Evolutionary conservation across 1,140 invertebrate species (phyloP).

Genomic region (Nilaparvata lugens): DNA sequence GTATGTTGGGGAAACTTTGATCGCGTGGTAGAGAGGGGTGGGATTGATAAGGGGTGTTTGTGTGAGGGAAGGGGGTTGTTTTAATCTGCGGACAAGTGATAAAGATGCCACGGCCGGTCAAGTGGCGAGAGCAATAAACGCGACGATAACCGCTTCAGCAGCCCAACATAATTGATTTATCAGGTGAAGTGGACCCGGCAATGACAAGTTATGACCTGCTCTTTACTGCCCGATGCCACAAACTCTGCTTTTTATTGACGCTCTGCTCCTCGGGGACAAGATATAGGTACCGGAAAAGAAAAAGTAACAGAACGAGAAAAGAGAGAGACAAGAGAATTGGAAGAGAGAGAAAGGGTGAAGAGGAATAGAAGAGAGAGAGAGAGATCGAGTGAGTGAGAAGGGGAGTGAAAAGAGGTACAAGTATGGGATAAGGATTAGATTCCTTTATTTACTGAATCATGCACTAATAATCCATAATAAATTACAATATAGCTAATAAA

Average conservation of each 20-base stretch:
- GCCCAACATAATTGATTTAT: not conserved
- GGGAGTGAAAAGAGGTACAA: not conserved
- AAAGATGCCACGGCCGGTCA: not conserved
- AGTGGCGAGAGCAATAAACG: too few relatives aligned
- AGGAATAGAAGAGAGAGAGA: not conserved
- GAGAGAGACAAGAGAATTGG: not conserved
- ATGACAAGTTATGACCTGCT: conserved; percentile 1
- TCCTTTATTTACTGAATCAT: too few relatives aligned
- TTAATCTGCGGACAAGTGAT: conserved; percentile 4
- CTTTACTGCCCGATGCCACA: not conserved
- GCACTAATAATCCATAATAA: too few relatives aligned
- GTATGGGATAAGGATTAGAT: too few relatives aligned
- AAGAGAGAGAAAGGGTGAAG: too few relatives aligned
- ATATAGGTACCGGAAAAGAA: not conserved
- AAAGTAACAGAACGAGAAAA: not conserved
- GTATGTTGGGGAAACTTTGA: too few relatives aligned
- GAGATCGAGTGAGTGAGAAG: not conserved
- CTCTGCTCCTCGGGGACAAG: not conserved
- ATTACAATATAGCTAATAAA: too few relatives aligned
- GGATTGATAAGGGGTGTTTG: not conserved
- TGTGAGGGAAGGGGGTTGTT: not conserved
- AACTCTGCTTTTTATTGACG: not conserved
- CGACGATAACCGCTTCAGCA: too few relatives aligned
- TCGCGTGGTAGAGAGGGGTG: too few relatives aligned
- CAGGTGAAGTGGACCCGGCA: not conserved